Conservation (phyloP, 2,888 invertebrate species). For the Drosophila meridiana region DNA sequence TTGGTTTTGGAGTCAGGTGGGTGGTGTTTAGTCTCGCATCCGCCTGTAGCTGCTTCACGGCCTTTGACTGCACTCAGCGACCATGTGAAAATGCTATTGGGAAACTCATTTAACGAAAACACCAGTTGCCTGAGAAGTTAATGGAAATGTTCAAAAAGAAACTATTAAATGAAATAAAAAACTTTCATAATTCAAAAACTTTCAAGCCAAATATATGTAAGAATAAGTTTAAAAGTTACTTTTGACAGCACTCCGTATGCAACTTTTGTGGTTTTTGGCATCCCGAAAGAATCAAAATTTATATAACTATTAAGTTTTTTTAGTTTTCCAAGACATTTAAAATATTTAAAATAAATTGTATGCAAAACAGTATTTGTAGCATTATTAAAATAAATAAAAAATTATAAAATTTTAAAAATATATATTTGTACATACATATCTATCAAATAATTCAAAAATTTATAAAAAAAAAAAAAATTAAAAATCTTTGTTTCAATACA, state of each 20-base stretch:
- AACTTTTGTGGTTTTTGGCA: neutral
- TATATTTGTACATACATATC: too few species aligned
- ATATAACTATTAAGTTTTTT: neutral
- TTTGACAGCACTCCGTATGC: neutral
- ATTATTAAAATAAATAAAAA: too few species aligned
- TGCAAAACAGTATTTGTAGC: too few species aligned
- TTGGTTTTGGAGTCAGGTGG: conserved; percentile 45
- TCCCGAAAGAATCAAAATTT: neutral
- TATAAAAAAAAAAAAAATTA: neutral
- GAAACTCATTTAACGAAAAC: conserved; percentile 33
- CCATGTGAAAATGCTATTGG: conserved; percentile 32
- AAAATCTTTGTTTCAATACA: too few species aligned
- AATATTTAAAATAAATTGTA: neutral
- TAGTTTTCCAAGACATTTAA: neutral
- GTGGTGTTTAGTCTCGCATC: conserved; percentile 44
- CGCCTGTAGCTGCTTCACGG: conserved; percentile 12
- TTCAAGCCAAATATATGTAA: neutral
- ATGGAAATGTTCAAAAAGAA: conserved; percentile 9
- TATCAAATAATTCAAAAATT: neutral
- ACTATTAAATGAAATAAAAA: conserved; percentile 16
- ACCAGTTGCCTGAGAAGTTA: conserved; percentile 30
- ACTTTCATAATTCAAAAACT: conserved; percentile 13
- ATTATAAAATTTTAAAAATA: too few species aligned
- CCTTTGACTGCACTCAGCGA: conserved; percentile 31
- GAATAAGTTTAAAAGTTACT: neutral